These are phyloP conservation scores for Campylomormyrus numenius DNA, from an alignment of 2,113 vertebrate genomes.

Conservation along the genomic window DNA sequence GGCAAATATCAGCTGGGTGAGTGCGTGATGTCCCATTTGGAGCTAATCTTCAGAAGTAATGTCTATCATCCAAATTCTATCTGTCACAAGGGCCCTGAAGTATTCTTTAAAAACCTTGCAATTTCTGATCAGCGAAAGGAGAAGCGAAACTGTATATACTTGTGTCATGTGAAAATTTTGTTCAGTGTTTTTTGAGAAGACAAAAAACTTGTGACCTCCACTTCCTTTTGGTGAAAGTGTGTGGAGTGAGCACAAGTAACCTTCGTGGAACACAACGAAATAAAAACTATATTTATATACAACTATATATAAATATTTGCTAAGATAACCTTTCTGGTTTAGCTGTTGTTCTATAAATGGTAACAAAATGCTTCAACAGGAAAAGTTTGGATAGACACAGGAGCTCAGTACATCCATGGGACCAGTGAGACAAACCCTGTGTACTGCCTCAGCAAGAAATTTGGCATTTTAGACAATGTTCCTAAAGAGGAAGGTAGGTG, in stretches of 20 bases:
- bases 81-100: background rate
- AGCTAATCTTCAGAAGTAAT: background rate
- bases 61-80: background rate
- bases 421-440: conserved; percentile 35
- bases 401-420: conserved; percentile 42
- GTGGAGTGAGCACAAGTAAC: background rate
- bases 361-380: conserved; percentile 24
- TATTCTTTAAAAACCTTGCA: background rate
- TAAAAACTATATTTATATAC: background rate
- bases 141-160: background rate
- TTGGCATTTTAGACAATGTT: conserved; percentile 31
- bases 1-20: conserved; percentile 31
- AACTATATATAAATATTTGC: background rate
- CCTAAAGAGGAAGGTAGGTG: background rate
- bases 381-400: conserved; percentile 31
- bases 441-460: conserved; percentile 29
- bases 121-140: background rate
- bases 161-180: background rate
- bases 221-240: background rate
- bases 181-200: background rate
- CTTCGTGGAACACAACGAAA: background rate
- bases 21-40: background rate
- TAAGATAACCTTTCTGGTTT: background rate
- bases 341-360: background rate
- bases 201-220: background rate